Base-by-base conservation (phyloP, 2,113 vertebrate species). In the Clarias magur region DNA sequence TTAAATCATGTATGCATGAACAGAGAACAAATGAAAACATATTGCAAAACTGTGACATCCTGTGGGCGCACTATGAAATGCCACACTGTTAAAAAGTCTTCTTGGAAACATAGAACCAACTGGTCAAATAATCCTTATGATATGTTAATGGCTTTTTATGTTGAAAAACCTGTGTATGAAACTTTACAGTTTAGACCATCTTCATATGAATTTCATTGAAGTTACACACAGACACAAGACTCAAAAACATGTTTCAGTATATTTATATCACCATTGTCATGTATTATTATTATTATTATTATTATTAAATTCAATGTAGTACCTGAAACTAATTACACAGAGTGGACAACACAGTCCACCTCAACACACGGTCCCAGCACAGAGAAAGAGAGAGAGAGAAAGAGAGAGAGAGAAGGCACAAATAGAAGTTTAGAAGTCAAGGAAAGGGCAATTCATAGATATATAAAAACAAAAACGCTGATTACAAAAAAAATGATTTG, bases 281-380 rank as follows among this genome's bases (percentile, higher is more conserved):
- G 94, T 95, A 94, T 94, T 90, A 90, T 88, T 76, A 89, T 93
- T 80, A 89, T 93, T 90, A 91, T 91, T 42, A 90, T 88, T 85
- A 90, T 93, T 92, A 95, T 93, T 94, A 92, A 94, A 94, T 93
- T 95, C 92, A 93, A 93, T 92, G 92, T 94, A 94, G 94, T 95
- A 95, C 95, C 94, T 95, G 94, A 95, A 95, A 95, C 93, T 95
- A 94, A 95, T 93, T 93, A 95, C 94, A 94, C 91, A 86, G 89
- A 92, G 89, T 42, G 91, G 94, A 91, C 92, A 56, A 88, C 84
- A 81, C 38, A 78, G 91, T 87, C 94, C 89, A 70, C 90, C 89
- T 92, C 92, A 90, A 93, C 93, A 93, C 92, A 94, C 94, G 91
- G 93, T 94, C 93, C 93, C 93, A 94, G 93, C 93, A 93, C 93